Conservation (phyloP, 2,888 invertebrate species). For the Cryptocephalus moraei region DNA sequence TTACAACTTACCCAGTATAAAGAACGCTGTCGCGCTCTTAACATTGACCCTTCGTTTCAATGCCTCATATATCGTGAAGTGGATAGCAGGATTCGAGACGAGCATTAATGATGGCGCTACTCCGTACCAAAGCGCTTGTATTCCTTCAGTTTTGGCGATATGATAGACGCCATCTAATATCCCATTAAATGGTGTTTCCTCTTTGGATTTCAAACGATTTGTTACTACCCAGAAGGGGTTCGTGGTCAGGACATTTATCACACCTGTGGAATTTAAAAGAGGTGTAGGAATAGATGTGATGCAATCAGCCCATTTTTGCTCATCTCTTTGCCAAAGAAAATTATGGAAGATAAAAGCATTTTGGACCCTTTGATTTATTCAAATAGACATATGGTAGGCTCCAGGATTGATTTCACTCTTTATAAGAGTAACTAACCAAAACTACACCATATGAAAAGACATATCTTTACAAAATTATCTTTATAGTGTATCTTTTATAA, state of each 20-base stretch:
- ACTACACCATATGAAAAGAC: too few relatives aligned
- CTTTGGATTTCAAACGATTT: slow-evolving; percentile 62
- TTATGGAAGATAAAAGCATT: not conserved
- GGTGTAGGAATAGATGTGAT: too few relatives aligned
- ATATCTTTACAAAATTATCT: too few relatives aligned
- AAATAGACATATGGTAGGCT: too few relatives aligned
- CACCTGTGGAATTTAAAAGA: slow-evolving; percentile 54
- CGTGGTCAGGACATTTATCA: slow-evolving; percentile 74
- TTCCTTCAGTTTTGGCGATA: slow-evolving; percentile 64
- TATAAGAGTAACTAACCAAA: too few relatives aligned
- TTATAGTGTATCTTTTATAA: too few relatives aligned
- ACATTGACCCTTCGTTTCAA: slow-evolving; percentile 61
- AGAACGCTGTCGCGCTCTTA: slow-evolving; percentile 50
- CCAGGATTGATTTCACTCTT: too few relatives aligned
- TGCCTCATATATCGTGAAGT: slow-evolving; percentile 85
- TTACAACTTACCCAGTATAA: slow-evolving; percentile 41
- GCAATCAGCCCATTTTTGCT: too few relatives aligned
- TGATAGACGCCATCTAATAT: slow-evolving; percentile 57
- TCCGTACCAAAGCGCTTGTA: slow-evolving; percentile 71
- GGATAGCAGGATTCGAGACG: slow-evolving; percentile 82
- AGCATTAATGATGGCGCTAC: slow-evolving; percentile 74
- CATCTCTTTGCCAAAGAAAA: too few relatives aligned
- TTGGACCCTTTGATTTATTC: too few relatives aligned
- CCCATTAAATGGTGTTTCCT: slow-evolving; percentile 36
- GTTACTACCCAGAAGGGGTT: slow-evolving; percentile 91